These are phyloP conservation scores for Orycteropus afer DNA, from an alignment of 2,113 vertebrate genomes.

Conservation along the genomic window DNA sequence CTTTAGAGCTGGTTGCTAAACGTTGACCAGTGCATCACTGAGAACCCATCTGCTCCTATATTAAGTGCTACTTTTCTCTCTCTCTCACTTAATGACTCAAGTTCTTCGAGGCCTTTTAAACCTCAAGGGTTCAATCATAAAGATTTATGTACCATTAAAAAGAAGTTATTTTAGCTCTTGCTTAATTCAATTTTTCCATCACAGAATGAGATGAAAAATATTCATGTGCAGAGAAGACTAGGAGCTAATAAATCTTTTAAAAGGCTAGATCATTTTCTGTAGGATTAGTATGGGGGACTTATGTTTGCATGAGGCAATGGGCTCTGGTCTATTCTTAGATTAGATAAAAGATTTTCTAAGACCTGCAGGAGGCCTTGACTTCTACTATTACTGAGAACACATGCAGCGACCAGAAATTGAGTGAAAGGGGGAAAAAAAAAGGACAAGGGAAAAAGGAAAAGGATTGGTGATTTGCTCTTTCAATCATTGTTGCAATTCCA, in stretches of 20 bases:
- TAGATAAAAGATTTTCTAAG: slow-evolving; percentile 61
- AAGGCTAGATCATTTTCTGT: slow-evolving; percentile 63
- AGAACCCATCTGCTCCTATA: not conserved
- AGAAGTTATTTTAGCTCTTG: slow-evolving; percentile 43
- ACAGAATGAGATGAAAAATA: slow-evolving; percentile 58
- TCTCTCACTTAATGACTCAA: not conserved
- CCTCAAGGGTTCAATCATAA: not conserved
- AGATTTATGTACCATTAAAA: slow-evolving; percentile 29
- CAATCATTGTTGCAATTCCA: not conserved
- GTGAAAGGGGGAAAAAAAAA: slow-evolving; percentile 46
- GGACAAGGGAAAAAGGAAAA: not conserved
- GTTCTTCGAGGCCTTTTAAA: not conserved
- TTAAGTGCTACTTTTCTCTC: slow-evolving; percentile 5
- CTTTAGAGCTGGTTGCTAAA: not conserved
- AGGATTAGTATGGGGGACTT: slow-evolving; percentile 48
- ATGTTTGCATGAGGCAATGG: slow-evolving; percentile 60
- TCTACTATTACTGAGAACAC: slow-evolving; percentile 69
- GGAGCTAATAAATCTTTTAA: slow-evolving; percentile 69
- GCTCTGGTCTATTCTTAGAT: slow-evolving; percentile 76
- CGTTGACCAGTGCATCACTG: not conserved
- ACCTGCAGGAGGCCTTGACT: slow-evolving; percentile 53
- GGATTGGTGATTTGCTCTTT: slow-evolving; percentile 31
- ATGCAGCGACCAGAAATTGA: slow-evolving; percentile 43
- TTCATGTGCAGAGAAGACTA: not conserved
- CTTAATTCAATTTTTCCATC: slow-evolving; percentile 44